A percentile compares a stretch with the other conserved stretches of the same genome.
Evolutionary conservation across 2,797 vertebrate genomes (phyloP).

Genomic region (Choloepus didactylus): DNA sequence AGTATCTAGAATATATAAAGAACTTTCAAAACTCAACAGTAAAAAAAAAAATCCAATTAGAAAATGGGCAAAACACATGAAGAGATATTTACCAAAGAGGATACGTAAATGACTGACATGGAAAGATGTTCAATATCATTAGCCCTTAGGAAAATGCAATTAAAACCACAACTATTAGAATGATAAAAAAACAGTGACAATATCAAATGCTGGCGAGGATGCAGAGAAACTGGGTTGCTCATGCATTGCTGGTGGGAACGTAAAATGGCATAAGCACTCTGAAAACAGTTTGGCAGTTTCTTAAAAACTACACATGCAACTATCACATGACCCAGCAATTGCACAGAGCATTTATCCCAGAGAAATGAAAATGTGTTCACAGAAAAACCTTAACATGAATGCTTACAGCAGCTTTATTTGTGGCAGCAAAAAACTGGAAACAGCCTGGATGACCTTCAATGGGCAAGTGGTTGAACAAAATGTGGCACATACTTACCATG

Average conservation of each 20-base stretch:
- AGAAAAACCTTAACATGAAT: fast-evolving
- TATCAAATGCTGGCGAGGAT: neutral
- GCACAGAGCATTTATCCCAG: neutral
- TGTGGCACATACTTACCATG: fast-evolving
- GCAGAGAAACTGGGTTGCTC: neutral
- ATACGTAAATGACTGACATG: too few relatives aligned
- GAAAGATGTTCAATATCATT: neutral
- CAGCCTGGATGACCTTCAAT: neutral
- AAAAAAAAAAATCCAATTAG: too few relatives aligned
- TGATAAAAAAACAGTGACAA: too few relatives aligned
- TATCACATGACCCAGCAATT: neutral
- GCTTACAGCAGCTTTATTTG: neutral
- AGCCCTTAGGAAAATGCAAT: neutral
- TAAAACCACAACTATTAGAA: too few relatives aligned
- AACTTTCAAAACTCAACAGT: neutral
- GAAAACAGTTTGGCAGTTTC: neutral
- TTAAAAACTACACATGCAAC: too few relatives aligned
- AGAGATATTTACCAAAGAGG: neutral
- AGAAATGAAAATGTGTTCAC: neutral
- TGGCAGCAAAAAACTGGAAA: neutral
- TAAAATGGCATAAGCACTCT: neutral
- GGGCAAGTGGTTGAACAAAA: too few relatives aligned
- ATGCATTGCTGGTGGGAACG: neutral
- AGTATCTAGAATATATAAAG: neutral
- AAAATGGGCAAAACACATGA: neutral